Base-by-base conservation (phyloP, 2,888 invertebrate species). In the Parasteatoda lunata region DNA sequence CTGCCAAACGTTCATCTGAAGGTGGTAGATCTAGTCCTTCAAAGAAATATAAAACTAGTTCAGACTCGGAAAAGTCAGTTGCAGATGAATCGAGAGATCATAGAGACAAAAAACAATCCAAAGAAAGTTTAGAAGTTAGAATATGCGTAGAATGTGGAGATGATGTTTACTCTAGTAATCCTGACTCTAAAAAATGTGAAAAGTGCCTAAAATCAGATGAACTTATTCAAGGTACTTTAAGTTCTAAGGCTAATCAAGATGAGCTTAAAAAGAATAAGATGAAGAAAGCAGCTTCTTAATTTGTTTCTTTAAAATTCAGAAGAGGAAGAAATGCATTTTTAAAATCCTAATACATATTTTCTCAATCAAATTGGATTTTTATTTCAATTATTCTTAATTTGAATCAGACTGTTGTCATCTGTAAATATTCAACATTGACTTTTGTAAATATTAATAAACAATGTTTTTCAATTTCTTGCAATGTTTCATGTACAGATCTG, bases 1-100 rank as follows among this genome's bases (percentile, higher is more conserved):
- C 89, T 72, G 89, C 88, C 13, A 89, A 89, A 51, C 73, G 88
- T 54, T 65, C 88, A 66, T 66, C 84, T 9, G 84, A 78, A 9
- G 15, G 11, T 47, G 86, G 81, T 30, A 82, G 78, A 9, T 73
- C 86, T 54, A 86, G 77, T 69, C 73, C 86, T n/a, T 77, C 86
- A 13, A 82, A 87, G 51, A 81, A 68, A 64, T 68, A 77, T 8
- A 87, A 87, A 64, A 9, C n/a, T 45, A 7, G 30, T n/a, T 7
- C 9, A 15, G 30, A 49, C 4, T n/a, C 47, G 6, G 49, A 11
- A 5, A 71, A 76, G 30, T 48, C 47, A 3, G 9, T 30, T 8
- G 77, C 54, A 7, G 49, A 47, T 4, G 85, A 77, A 30, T n/a
- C 75, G 7, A 68, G n/a, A n/a, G 80, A 80, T 77, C 80, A 86